A percentile compares a stretch with the other conserved stretches of the same genome.
These are phyloP conservation scores for Coronaproctus castanopsis DNA, from an alignment of 2,888 invertebrate species.

Conservation along the genomic window DNA sequence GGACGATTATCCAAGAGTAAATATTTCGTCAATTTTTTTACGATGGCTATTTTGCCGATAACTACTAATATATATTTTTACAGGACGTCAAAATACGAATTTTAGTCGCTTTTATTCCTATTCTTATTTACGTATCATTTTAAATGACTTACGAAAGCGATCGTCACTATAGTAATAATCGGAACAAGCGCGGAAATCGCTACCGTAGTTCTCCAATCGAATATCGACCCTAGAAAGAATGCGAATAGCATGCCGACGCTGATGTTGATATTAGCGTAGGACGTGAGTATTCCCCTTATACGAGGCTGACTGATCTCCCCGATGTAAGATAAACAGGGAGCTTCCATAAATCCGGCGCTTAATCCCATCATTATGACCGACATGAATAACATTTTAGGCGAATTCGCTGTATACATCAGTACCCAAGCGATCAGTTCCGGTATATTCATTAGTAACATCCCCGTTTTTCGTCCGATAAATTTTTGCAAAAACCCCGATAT, in stretches of 20 bases:
- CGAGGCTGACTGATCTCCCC: conserved; percentile 36
- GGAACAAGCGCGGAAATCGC: conserved; percentile 35
- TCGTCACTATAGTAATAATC: conserved; percentile 30
- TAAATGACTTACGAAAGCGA: conserved; percentile 42
- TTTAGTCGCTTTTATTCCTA: no score
- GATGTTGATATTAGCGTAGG: conserved; percentile 51
- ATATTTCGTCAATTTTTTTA: no score
- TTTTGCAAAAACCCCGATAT: conserved; percentile 36
- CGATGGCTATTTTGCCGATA: no score
- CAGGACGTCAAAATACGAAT: no score
- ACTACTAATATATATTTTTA: no score
- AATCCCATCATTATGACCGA: conserved; percentile 34
- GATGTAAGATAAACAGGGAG: conserved; percentile 36
- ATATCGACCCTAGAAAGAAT: conserved; percentile 45
- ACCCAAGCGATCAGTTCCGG: conserved; percentile 37
- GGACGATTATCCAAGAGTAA: no score
- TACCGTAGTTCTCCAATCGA: conserved; percentile 48
- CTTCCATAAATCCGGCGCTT: conserved; percentile 44
- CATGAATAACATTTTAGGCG: conserved; percentile 31
- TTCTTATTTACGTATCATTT: no score
- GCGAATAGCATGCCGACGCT: conserved; percentile 53
- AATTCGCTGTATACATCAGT: conserved; percentile 32
- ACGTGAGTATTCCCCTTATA: conserved; percentile 27
- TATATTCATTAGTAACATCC: conserved; percentile 35
- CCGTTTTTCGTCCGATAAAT: conserved; percentile 33